Base-by-base conservation (phyloP, 64 coral and sea anemone species). In the Actinia equina region DNA sequence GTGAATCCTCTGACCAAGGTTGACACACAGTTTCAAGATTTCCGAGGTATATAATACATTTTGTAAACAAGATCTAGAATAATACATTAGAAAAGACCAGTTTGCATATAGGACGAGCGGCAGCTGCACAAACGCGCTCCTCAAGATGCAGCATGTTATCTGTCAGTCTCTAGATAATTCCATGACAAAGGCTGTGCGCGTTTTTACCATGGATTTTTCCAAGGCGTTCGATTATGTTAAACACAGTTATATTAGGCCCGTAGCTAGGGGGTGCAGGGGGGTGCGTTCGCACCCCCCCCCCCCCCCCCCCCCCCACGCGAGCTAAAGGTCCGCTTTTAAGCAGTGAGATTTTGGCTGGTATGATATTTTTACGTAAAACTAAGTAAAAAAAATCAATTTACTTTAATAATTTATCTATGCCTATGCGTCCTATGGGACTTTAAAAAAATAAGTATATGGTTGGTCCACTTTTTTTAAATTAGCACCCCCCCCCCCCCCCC, bases 181-280 rank as follows among this genome's bases (percentile, higher is more conserved):
- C 57, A 84, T 80, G 41, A 87, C 51, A 67, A 87, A 61, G 23
- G 88, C 88, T 78, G 88, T 90, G 27, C 41, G 88, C 25, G 65
- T 90, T 26, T 85, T 90, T 74, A 84, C 88, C 30, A 93, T 93
- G 91, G 91, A 89, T 53, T 89, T 89, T 20, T 89, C 67, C 67
- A 86, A 93, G 30, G 30, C 30, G 0, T 37, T 37, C 30, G 30
- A 37, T 37, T 37, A 37, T 37, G 30, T 37, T 37, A 37, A 37
- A 37, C 30, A 37, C 30, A 37, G 30, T 37, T 37, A 37, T 37
- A 37, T 37, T 37, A 37, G 30, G 30, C 30, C 30, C 30, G 30
- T 37, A 37, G 30, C 30, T 37, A 37, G 30, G 30, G 30, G 30
- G 30, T 37, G 30, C 30, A 37, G 30, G 30, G 30, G 30, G 30